Conservation (phyloP, 2,888 invertebrate species). For the Scaptomyza flava region DNA sequence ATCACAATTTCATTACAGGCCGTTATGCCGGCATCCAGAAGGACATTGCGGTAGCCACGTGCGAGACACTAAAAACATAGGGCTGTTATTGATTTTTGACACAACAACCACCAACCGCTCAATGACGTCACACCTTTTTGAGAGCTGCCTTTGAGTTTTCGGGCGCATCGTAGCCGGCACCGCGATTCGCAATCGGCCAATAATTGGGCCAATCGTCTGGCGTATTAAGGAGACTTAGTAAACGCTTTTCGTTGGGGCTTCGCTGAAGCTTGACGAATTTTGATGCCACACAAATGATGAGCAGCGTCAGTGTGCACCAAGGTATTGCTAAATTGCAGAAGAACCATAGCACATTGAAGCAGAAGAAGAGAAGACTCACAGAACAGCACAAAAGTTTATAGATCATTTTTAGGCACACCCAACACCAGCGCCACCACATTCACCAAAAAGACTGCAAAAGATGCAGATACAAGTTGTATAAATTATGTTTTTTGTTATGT, state of each 20-base stretch:
- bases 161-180: slow-evolving; percentile 84
- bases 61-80: slow-evolving; percentile 76
- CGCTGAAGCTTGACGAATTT: slow-evolving; percentile 83
- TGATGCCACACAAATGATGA: slow-evolving; percentile 82
- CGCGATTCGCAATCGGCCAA: slow-evolving; percentile 84
- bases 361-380: slow-evolving; percentile 79
- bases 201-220: slow-evolving; percentile 82
- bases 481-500: slow-evolving; percentile 12
- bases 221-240: slow-evolving; percentile 78
- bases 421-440: slow-evolving; percentile 81
- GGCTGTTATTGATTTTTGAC: slow-evolving; percentile 69
- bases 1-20: slow-evolving; percentile 83
- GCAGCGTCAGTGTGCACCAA: slow-evolving; percentile 82
- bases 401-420: slow-evolving; percentile 83
- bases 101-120: slow-evolving; percentile 41
- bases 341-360: slow-evolving; percentile 84
- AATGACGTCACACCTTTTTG: slow-evolving; percentile 79
- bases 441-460: slow-evolving; percentile 53
- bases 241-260: slow-evolving; percentile 81
- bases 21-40: slow-evolving; percentile 83
- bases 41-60: slow-evolving; percentile 83
- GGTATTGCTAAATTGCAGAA: slow-evolving; percentile 83
- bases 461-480: slow-evolving; percentile 23
- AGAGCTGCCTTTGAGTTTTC: slow-evolving; percentile 84
- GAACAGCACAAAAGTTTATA: slow-evolving; percentile 83